These are phyloP conservation scores for Neoascia interrupta DNA, from an alignment of 2,888 invertebrate species.

Conservation along the genomic window DNA sequence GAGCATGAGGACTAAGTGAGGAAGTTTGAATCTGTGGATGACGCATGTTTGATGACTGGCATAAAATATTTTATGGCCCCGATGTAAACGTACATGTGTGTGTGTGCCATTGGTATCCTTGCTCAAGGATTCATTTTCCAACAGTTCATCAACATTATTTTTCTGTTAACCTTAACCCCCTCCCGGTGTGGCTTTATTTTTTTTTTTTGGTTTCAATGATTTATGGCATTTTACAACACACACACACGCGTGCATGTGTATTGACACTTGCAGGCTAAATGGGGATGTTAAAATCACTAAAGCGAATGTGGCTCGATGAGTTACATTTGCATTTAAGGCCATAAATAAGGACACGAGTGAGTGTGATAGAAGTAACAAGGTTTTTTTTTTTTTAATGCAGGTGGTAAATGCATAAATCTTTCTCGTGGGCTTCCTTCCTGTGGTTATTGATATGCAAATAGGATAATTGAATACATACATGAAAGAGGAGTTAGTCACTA, in stretches of 20 bases:
- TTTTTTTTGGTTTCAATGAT: constrained; percentile 21
- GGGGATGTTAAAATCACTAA: constrained; percentile 20
- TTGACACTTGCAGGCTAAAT: too few relatives aligned
- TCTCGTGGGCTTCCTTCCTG: constrained; percentile 19
- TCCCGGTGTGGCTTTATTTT: background rate
- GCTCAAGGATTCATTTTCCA: constrained; percentile 1
- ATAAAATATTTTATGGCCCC: constrained; percentile 28
- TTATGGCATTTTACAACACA: constrained; percentile 22
- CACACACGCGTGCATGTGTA: too few relatives aligned
- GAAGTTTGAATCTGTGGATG: constrained; percentile 27
- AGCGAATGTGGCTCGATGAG: constrained; percentile 5
- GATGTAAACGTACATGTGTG: background rate
- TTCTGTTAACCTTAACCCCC: background rate
- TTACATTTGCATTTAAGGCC: constrained; percentile 29
- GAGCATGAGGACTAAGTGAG: constrained; percentile 34
- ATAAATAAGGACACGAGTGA: background rate
- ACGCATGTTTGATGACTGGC: constrained; percentile 46
- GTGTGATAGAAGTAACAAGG: constrained; percentile 15
- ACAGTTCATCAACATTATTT: background rate
- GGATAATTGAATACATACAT: constrained; percentile 51
- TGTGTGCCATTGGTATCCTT: background rate
- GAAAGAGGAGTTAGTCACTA: too few relatives aligned
- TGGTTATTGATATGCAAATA: constrained; percentile 31
- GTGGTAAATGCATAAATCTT: background rate
- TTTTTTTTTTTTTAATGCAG: constrained; percentile 16